Percentiles rank a stretch among this genome's conserved stretches.
Evolutionary conservation across 2,797 vertebrate species (phyloP).

Genomic region (Perodicticus potto): DNA sequence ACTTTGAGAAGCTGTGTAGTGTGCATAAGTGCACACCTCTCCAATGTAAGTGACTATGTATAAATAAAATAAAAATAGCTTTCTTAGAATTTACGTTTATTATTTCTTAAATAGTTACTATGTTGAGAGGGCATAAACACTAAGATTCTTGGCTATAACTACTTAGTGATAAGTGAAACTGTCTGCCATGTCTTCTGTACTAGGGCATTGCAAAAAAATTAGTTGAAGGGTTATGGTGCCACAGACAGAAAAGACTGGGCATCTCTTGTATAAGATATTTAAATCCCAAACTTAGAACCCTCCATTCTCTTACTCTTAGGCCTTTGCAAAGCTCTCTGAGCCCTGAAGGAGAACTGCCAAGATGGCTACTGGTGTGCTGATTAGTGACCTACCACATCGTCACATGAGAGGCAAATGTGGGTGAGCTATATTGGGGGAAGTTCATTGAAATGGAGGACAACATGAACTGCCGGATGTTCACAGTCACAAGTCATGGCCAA

Average conservation of each 20-base stretch:
- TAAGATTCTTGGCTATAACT: not conserved
- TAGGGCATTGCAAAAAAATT: not conserved
- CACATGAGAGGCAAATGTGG: too few relatives aligned
- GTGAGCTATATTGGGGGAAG: too few relatives aligned
- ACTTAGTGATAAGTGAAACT: not conserved
- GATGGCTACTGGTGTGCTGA: too few relatives aligned
- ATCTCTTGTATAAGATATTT: not conserved
- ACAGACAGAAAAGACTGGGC: not conserved
- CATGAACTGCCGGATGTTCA: too few relatives aligned
- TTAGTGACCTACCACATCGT: too few relatives aligned
- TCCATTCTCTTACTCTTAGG: too few relatives aligned
- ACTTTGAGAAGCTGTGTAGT: not conserved
- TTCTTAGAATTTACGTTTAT: not conserved
- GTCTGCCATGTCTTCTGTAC: not conserved
- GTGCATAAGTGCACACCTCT: accelerated
- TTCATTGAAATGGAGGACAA: too few relatives aligned
- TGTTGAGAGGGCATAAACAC: not conserved
- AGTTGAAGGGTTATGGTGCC: not conserved
- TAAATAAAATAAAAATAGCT: not conserved
- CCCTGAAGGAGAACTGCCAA: too few relatives aligned
- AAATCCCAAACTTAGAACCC: not conserved
- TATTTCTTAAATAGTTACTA: not conserved
- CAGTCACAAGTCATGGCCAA: too few relatives aligned
- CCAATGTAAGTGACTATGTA: not conserved
- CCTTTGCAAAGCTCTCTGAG: too few relatives aligned